Conservation (phyloP, 2,797 vertebrate genomes). For the Gymnoscopelus microlampas region DNA sequence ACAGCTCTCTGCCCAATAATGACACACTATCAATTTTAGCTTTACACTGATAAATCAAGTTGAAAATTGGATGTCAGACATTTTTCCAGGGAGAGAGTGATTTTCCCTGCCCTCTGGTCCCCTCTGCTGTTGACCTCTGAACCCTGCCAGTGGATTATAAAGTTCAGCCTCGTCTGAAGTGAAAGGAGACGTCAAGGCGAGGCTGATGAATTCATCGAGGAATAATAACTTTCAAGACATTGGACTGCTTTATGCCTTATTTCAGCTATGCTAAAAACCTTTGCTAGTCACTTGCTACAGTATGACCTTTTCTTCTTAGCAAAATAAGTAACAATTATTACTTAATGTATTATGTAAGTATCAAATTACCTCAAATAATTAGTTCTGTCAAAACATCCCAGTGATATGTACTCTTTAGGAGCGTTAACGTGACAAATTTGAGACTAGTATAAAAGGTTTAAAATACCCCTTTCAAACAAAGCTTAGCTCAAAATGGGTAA, state of each 20-base stretch:
- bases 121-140: conserved; percentile 89
- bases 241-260: conserved; percentile 3
- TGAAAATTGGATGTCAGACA: conserved; percentile 99
- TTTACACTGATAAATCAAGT: conserved; percentile 99
- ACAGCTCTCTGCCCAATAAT: conserved; percentile 92
- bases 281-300: not conserved
- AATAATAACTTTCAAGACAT: conserved; percentile 55
- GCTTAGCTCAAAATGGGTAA: too few relatives aligned
- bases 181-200: conserved; percentile 86
- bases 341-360: not conserved
- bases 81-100: conserved; percentile 88
- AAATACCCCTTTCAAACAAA: too few relatives aligned
- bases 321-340: conserved; percentile 2
- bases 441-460: not conserved
- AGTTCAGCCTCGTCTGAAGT: conserved; percentile 86
- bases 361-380: not conserved
- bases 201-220: conserved; percentile 79
- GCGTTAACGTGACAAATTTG: not conserved
- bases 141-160: conserved; percentile 93
- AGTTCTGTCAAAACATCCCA: not conserved
- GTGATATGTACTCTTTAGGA: not conserved
- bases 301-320: not conserved
- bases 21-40: conserved; percentile 99
- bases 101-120: conserved; percentile 85
- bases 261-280: conserved; percentile 9